Conservation (phyloP, 2,113 vertebrate species). For the Hippolais icterina region DNA sequence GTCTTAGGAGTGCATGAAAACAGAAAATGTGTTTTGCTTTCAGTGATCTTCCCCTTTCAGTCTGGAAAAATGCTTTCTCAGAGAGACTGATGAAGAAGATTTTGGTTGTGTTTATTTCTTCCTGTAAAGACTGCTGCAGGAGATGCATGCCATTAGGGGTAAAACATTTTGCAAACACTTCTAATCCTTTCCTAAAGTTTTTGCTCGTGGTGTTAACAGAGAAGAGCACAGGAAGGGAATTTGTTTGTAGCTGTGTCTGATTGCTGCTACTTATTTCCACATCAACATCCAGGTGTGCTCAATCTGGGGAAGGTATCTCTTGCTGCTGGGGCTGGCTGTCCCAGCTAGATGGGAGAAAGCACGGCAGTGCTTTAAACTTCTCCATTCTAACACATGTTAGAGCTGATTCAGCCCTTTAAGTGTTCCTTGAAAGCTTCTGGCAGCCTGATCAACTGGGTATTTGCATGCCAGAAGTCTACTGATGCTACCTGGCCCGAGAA, state of each 20-base stretch:
- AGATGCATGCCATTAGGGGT: not conserved
- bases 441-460: not conserved
- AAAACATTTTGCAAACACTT: not conserved
- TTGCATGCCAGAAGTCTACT: not conserved
- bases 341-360: not conserved
- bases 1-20: not conserved
- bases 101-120: not conserved
- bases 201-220: not conserved
- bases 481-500: not conserved
- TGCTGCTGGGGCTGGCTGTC: not conserved
- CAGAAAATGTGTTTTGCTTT: not conserved
- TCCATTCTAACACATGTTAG: rapidly evolving
- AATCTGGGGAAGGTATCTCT: not conserved
- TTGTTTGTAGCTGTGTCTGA: not conserved
- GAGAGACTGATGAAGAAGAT: not conserved
- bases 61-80: not conserved
- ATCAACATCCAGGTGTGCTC: not conserved
- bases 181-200: not conserved
- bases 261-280: not conserved
- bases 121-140: not conserved
- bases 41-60: not conserved
- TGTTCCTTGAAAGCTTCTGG: not conserved
- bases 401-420: not conserved
- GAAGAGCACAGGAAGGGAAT: not conserved
- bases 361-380: not conserved